Conservation (phyloP, 2,888 invertebrate species). For the Tanytarsus gracilentus region DNA sequence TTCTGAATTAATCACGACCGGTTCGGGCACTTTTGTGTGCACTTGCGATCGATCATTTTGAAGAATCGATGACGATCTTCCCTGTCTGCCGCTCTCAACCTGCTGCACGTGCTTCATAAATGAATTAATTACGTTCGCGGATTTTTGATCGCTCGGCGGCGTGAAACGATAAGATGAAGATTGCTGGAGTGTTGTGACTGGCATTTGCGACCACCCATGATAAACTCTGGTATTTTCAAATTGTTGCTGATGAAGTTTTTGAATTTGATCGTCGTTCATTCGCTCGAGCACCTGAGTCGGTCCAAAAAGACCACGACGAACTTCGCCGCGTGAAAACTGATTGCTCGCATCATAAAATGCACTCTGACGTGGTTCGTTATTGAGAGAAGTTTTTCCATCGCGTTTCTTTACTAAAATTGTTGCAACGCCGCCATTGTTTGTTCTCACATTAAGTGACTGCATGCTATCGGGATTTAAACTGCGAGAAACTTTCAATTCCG, state of each 20-base stretch:
- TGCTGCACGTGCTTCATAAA: constrained; percentile 32
- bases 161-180: constrained; percentile 13
- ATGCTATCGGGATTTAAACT: constrained; percentile 68
- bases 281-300: constrained; percentile 30
- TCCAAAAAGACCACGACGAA: constrained; percentile 17
- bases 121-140: constrained; percentile 32
- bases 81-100: neutral
- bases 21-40: constrained; percentile 54
- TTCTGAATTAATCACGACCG: constrained; percentile 59
- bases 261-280: constrained; percentile 31
- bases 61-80: constrained; percentile 36
- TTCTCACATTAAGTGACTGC: constrained; percentile 66
- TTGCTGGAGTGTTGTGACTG: constrained; percentile 15
- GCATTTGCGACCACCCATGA: constrained; percentile 10
- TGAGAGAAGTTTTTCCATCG: constrained; percentile 47
- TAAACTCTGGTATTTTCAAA: constrained; percentile 30
- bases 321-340: constrained; percentile 32
- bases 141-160: constrained; percentile 30
- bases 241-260: constrained; percentile 39
- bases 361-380: constrained; percentile 28
- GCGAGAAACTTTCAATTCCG: constrained; percentile 66
- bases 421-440: constrained; percentile 64
- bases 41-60: constrained; percentile 51
- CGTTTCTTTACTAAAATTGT: constrained; percentile 67
- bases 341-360: constrained; percentile 32